phyloP scores from a whole-genome alignment of 2,888 invertebrate genomes.

The Lordiphosa fenestrarum region DNA sequence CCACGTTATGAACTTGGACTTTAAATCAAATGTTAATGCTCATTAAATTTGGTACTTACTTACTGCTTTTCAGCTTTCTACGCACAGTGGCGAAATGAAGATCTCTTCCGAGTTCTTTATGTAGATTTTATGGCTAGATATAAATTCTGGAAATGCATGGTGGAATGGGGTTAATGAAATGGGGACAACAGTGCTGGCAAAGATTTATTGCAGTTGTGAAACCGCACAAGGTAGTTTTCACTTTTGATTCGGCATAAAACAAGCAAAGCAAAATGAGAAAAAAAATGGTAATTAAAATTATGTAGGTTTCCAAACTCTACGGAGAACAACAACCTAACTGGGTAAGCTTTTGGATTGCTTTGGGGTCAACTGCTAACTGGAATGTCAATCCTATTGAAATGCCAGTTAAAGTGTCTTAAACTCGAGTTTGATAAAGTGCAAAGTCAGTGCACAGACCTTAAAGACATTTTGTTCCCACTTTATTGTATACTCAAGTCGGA shows the following conservation, averaged over 20 bases:
- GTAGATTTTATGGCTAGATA: conserved; percentile 49
- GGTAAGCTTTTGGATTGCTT: conserved; percentile 14
- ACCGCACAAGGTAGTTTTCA: conserved; percentile 50
- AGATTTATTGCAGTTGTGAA: conserved; percentile 69
- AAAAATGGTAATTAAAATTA: conserved; percentile 38
- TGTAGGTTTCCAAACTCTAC: conserved; percentile 31
- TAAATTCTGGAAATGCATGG: conserved; percentile 41
- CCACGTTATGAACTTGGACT: conserved; percentile 53
- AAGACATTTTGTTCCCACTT: conserved; percentile 6
- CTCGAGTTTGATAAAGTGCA: conserved; percentile 42
- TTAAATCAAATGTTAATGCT: conserved; percentile 7
- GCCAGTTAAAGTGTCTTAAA: conserved; percentile 4
- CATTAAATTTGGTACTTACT: conserved; percentile 7
- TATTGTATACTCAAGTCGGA: conserved; percentile 21
- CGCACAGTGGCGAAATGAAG: conserved; percentile 33
- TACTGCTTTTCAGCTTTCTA: conserved; percentile 44
- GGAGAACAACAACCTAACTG: conserved; percentile 19
- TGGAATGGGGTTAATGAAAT: conserved; percentile 64
- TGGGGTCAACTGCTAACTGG: conserved; percentile 1
- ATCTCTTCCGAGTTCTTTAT: conserved; percentile 22
- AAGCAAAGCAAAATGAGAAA: conserved; percentile 16
- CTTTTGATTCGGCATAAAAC: conserved; percentile 41
- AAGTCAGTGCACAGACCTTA: conserved; percentile 10
- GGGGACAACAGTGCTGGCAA: conserved; percentile 39
- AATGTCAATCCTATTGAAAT: not conserved